phyloP scores from a whole-genome alignment of 2,113 vertebrate species.

The Phainopepla nitens region DNA sequence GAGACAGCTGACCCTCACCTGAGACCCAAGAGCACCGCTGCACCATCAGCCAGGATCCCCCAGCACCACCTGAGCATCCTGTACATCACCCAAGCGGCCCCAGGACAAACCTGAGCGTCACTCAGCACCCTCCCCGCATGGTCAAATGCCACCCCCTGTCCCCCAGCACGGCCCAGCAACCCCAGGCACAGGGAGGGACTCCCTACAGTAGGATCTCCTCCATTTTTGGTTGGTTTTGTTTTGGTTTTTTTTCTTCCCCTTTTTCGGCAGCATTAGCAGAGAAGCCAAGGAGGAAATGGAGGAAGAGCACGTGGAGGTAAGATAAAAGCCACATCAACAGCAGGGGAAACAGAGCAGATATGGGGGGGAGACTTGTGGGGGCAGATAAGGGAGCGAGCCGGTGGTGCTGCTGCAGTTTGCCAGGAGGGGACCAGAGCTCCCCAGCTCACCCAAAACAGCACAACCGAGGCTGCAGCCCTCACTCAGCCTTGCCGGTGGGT shows the following conservation, averaged over 20 bases:
- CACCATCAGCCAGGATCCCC: not conserved
- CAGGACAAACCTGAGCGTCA: not conserved
- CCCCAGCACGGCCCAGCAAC: not conserved
- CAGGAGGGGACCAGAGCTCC: not conserved
- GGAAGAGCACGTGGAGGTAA: constrained; percentile 3
- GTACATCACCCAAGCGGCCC: not conserved
- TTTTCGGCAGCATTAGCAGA: not conserved
- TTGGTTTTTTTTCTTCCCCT: not conserved
- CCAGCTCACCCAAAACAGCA: not conserved
- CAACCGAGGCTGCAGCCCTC: not conserved
- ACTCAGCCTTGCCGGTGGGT: accelerated
- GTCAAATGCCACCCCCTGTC: not conserved
- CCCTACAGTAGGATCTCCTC: not conserved
- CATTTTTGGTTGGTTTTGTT: not conserved
- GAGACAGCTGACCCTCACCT: not conserved
- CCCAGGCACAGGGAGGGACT: too few species aligned
- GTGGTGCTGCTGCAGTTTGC: not conserved
- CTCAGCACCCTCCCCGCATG: not conserved
- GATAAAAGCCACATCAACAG: not conserved
- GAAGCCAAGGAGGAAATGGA: not conserved
- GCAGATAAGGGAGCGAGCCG: not conserved
- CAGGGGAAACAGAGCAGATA: not conserved
- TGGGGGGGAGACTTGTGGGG: not conserved
- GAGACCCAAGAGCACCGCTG: not conserved
- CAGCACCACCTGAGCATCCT: not conserved